These are phyloP conservation scores for Leptopterna dolabrata DNA, from an alignment of 2,888 invertebrate species.

Conservation along the genomic window DNA sequence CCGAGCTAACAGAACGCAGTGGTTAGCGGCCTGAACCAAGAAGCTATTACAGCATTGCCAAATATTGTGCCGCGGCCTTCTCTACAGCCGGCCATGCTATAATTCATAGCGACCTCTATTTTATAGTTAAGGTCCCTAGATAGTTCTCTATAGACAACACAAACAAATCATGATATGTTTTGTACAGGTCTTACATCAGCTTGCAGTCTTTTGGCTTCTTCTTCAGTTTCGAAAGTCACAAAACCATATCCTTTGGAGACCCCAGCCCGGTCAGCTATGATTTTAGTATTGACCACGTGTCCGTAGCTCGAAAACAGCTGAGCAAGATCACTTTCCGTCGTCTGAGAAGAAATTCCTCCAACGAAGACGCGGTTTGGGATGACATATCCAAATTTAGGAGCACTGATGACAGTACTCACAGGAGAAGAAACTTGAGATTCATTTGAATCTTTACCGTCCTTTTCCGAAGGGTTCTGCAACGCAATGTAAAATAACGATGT, in stretches of 20 bases:
- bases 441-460: neutral
- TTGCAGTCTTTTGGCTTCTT: slow-evolving; percentile 82
- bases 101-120: no score
- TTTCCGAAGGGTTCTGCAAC: slow-evolving; percentile 12
- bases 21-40: no score
- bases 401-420: slow-evolving; percentile 66
- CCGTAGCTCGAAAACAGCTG: slow-evolving; percentile 92
- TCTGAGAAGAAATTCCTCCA: slow-evolving; percentile 93
- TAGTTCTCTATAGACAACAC: neutral
- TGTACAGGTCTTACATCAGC: slow-evolving; percentile 77
- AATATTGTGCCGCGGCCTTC: no score
- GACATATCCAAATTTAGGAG: slow-evolving; percentile 71
- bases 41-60: no score
- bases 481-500: neutral
- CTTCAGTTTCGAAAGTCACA: slow-evolving; percentile 88
- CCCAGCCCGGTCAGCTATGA: slow-evolving; percentile 93
- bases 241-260: slow-evolving; percentile 94
- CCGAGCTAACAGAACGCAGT: no score
- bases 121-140: no score
- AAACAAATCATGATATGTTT: no score
- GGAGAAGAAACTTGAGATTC: slow-evolving; percentile 40
- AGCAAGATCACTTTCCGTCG: slow-evolving; percentile 91
- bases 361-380: slow-evolving; percentile 97
- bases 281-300: slow-evolving; percentile 91
- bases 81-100: no score